Percentiles rank a stretch among this genome's conserved stretches.
Conservation (phyloP, 1,140 invertebrate genomes). For the Drosophila bocki region DNA sequence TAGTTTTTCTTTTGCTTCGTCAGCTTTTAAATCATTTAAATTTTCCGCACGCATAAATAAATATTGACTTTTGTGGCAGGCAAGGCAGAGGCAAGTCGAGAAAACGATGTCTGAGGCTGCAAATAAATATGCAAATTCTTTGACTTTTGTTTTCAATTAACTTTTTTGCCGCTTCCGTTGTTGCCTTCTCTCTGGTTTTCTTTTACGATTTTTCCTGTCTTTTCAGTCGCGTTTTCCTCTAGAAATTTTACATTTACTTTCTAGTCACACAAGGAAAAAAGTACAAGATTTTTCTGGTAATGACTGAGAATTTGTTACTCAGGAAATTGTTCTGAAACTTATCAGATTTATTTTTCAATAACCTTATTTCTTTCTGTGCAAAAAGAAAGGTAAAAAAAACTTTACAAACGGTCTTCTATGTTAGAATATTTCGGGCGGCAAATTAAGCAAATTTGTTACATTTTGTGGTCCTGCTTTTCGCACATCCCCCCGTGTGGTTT, state of each 20-base stretch:
- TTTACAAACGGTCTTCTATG: not conserved
- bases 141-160: conserved; percentile 82
- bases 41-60: conserved; percentile 74
- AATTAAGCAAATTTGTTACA: conserved; percentile 71
- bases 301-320: not conserved
- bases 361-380: not conserved
- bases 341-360: not conserved
- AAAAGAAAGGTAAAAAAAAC: conserved; percentile 1
- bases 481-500: conserved; percentile 31
- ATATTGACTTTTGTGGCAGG: conserved; percentile 71
- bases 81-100: conserved; percentile 8
- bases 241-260: conserved; percentile 3
- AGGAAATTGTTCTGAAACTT: no score
- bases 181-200: conserved; percentile 26
- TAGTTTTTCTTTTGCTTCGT: conserved; percentile 47
- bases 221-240: conserved; percentile 3
- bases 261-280: conserved; percentile 13
- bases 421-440: conserved; percentile 19
- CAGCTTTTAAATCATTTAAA: conserved; percentile 72
- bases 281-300: not conserved
- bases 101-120: conserved; percentile 34
- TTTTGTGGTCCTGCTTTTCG: conserved; percentile 29
- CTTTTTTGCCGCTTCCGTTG: conserved; percentile 54
- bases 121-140: conserved; percentile 81
- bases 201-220: conserved; percentile 9